Conservation (phyloP, 2,113 vertebrate species). For the Ctenomys sociabilis region DNA sequence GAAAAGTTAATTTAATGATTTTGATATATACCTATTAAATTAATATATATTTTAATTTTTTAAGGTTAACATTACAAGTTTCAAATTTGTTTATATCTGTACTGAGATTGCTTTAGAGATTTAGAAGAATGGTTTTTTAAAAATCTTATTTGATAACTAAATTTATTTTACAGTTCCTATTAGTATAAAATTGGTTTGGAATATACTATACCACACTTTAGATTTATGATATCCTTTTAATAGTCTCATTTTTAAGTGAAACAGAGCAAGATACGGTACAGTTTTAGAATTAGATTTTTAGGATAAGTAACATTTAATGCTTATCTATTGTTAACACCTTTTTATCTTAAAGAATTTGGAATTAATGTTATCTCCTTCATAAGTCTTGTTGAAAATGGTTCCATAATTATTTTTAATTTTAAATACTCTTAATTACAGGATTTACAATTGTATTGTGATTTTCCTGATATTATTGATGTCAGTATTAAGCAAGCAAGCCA, state of each 20-base stretch:
- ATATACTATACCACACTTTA: neutral
- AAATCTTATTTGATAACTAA: neutral
- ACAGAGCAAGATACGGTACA: neutral
- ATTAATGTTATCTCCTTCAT: constrained; percentile 3
- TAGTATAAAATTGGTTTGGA: neutral
- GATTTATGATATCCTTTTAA: constrained; percentile 44
- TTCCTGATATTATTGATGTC: constrained; percentile 97
- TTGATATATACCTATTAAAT: constrained; percentile 36
- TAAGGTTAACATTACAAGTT: constrained; percentile 36
- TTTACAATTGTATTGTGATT: constrained; percentile 96
- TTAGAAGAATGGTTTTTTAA: neutral
- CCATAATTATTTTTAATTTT: constrained; percentile 50
- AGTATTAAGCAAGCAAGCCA: constrained; percentile 96
- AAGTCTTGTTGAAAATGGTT: constrained; percentile 52
- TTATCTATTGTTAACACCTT: neutral
- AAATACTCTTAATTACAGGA: constrained; percentile 86
- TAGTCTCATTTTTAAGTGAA: constrained; percentile 59
- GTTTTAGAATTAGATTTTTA: constrained; percentile 2
- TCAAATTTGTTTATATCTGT: constrained; percentile 51
- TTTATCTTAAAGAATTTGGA: constrained; percentile 50
- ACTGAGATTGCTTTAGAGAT: constrained; percentile 27
- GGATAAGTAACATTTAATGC: constrained; percentile 26
- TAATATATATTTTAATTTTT: neutral
- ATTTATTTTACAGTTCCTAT: constrained; percentile 18
- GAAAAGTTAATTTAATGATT: constrained; percentile 49